These are phyloP conservation scores for Aethes cnicana DNA, from an alignment of 2,888 invertebrate genomes.

Conservation along the genomic window DNA sequence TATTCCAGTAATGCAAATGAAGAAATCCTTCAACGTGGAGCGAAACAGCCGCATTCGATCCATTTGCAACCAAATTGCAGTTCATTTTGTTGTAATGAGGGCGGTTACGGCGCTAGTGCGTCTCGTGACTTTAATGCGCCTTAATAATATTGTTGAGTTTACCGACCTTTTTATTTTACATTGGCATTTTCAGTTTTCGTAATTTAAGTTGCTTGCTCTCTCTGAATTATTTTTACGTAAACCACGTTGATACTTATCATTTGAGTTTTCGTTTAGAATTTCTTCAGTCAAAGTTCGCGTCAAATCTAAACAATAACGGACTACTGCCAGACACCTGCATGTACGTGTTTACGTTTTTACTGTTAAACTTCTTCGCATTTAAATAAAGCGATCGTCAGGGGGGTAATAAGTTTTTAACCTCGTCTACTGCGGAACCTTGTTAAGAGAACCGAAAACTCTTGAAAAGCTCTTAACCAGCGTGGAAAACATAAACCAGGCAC, in stretches of 20 bases:
- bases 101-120: conserved; percentile 48
- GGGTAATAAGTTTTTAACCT: conserved; percentile 36
- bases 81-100: conserved; percentile 66
- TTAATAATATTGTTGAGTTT: conserved; percentile 29
- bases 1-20: conserved; percentile 55
- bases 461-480: conserved; percentile 68
- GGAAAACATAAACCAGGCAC: conserved; percentile 71
- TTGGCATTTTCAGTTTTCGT: too few relatives aligned
- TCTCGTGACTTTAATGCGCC: conserved; percentile 65
- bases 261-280: neutral
- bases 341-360: neutral
- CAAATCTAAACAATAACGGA: too few relatives aligned
- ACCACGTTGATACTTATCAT: neutral
- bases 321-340: too few relatives aligned
- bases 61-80: conserved; percentile 68
- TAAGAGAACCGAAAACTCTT: conserved; percentile 64
- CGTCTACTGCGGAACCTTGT: conserved; percentile 56
- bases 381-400: conserved; percentile 30
- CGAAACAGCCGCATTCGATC: conserved; percentile 54
- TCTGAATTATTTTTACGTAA: too few relatives aligned
- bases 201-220: too few relatives aligned
- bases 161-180: conserved; percentile 11
- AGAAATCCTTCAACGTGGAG: conserved; percentile 56
- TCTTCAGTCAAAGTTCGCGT: too few relatives aligned
- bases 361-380: conserved; percentile 24